Evolutionary conservation across 2,888 invertebrate genomes (phyloP).

Genomic region (Spilarctia lutea): DNA sequence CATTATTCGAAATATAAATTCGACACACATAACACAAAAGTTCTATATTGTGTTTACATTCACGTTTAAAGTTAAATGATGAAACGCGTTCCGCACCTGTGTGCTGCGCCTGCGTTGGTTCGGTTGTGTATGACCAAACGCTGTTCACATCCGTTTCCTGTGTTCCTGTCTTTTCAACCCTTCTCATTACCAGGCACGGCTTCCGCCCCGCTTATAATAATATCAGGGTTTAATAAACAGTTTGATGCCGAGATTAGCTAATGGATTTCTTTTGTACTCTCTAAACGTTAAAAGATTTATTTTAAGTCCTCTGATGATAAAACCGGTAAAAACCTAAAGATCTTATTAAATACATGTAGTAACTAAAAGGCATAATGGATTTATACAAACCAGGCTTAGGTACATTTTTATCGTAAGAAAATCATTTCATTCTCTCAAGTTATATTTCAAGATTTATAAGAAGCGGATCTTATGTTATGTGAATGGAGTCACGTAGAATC

Average conservation of each 20-base stretch:
- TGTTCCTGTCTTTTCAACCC: constrained; percentile 68
- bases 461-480: constrained; percentile 28
- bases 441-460: constrained; percentile 42
- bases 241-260: constrained; percentile 22
- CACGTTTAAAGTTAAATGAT: constrained; percentile 52
- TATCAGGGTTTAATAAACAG: constrained; percentile 48
- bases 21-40: constrained; percentile 29
- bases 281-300: background rate
- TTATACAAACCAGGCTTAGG: constrained; percentile 16
- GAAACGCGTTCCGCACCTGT: constrained; percentile 41
- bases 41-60: constrained; percentile 61
- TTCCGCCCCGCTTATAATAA: constrained; percentile 56
- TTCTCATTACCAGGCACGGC: constrained; percentile 58
- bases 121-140: constrained; percentile 56
- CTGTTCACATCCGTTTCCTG: constrained; percentile 80
- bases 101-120: constrained; percentile 65
- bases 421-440: constrained; percentile 30
- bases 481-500: constrained; percentile 46
- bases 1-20: constrained; percentile 22
- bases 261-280: constrained; percentile 9
- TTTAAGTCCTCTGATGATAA: background rate
- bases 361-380: constrained; percentile 13
- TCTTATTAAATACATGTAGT: background rate
- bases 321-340: background rate
- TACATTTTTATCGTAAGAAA: constrained; percentile 26